phyloP scores from a whole-genome alignment of 2,797 vertebrate genomes.

The Ctenopoma kingsleyae region DNA sequence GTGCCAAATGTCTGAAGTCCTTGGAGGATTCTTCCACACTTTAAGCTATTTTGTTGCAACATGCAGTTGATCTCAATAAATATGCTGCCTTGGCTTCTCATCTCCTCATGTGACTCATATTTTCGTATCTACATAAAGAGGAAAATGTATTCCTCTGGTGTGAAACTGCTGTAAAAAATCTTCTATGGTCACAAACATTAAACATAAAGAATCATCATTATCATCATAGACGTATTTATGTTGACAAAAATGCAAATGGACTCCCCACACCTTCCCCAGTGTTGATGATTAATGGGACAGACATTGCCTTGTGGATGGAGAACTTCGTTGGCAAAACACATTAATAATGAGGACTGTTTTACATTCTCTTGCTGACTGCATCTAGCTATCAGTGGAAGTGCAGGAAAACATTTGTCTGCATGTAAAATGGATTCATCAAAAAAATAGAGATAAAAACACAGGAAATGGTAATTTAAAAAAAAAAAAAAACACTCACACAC shows the following conservation, averaged over 20 bases:
- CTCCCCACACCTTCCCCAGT: constrained; percentile 15
- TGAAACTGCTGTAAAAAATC: constrained; percentile 10
- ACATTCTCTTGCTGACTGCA: constrained; percentile 55
- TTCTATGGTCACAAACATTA: constrained; percentile 9
- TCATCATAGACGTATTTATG: constrained; percentile 44
- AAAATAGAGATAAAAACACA: constrained; percentile 50
- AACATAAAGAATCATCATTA: constrained; percentile 28
- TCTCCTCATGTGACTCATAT: constrained; percentile 35
- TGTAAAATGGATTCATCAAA: constrained; percentile 62
- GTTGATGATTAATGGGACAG: constrained; percentile 65
- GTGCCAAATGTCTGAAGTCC: constrained; percentile 33
- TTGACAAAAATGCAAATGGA: constrained; percentile 53
- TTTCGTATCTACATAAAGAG: constrained; percentile 22
- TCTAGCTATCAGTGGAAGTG: constrained; percentile 48
- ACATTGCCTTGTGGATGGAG: constrained; percentile 48
- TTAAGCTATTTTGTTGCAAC: constrained; percentile 18
- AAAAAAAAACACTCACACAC: background rate
- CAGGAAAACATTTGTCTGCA: constrained; percentile 52
- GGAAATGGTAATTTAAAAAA: background rate
- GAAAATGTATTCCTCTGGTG: constrained; percentile 7
- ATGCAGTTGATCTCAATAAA: constrained; percentile 27
- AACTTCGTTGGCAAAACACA: constrained; percentile 60
- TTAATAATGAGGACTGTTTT: constrained; percentile 66
- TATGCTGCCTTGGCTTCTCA: constrained; percentile 20
- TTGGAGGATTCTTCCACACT: constrained; percentile 6